phyloP scores from a whole-genome alignment of 1,140 invertebrate species.

The Phymastichus coffea region DNA sequence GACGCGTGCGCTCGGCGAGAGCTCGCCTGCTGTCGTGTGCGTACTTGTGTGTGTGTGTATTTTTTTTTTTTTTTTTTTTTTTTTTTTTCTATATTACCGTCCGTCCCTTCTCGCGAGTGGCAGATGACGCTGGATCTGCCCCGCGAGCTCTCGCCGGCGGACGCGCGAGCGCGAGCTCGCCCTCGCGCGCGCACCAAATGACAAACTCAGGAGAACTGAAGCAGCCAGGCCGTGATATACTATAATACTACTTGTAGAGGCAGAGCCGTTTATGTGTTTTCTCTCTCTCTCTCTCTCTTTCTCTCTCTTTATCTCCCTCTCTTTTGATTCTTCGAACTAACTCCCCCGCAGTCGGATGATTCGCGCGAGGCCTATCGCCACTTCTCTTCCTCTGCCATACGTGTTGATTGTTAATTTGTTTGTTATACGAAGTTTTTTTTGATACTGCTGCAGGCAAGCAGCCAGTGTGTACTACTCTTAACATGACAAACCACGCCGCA shows the following conservation, averaged over 20 bases:
- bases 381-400: slow-evolving; percentile 38
- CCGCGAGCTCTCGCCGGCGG: too few relatives aligned
- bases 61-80: background rate
- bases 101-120: too few relatives aligned
- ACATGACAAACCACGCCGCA: slow-evolving; percentile 48
- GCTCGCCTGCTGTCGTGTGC: background rate
- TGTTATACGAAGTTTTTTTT: slow-evolving; percentile 46
- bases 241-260: slow-evolving; percentile 49
- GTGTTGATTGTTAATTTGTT: slow-evolving; percentile 50
- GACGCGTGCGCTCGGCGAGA: background rate
- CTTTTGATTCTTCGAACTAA: slow-evolving; percentile 10
- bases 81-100: background rate
- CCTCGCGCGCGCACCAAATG: slow-evolving; percentile 21
- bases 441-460: slow-evolving; percentile 39
- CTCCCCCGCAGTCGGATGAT: slow-evolving; percentile 3
- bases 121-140: too few relatives aligned
- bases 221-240: slow-evolving; percentile 57
- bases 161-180: too few relatives aligned
- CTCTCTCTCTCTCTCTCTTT: background rate
- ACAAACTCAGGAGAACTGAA: slow-evolving; percentile 58
- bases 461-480: slow-evolving; percentile 28
- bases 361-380: background rate
- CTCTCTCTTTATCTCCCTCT: too few relatives aligned
- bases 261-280: slow-evolving; percentile 15
- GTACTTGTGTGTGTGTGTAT: background rate